Evolutionary conservation across 2,888 invertebrate species (phyloP).

Genomic region (Mamestra brassicae): DNA sequence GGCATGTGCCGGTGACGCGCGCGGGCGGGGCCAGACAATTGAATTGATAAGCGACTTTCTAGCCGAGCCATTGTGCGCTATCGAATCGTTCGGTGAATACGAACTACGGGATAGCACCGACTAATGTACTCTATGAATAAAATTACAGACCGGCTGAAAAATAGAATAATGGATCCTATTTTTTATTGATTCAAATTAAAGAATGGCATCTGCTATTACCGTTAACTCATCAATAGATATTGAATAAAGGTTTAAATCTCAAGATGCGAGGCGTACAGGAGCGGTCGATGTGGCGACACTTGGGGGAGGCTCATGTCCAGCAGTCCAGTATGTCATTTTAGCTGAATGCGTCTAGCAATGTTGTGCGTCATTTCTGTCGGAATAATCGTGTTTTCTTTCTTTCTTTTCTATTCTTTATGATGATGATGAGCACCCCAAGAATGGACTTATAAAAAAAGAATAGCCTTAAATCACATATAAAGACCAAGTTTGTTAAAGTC

Average conservation of each 20-base stretch:
- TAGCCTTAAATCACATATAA: background rate
- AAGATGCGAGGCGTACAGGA: background rate
- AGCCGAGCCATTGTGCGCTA: slow-evolving; percentile 64
- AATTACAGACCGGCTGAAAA: slow-evolving; percentile 43
- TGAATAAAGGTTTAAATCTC: background rate
- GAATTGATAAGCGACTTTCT: slow-evolving; percentile 89
- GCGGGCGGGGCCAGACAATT: slow-evolving; percentile 86
- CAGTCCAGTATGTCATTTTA: no score
- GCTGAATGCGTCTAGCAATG: no score
- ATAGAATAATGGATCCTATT: background rate
- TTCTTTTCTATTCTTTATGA: background rate
- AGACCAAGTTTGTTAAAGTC: background rate
- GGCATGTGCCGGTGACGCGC: slow-evolving; percentile 75
- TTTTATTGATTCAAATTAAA: background rate
- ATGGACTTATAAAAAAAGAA: background rate
- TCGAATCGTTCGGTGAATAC: slow-evolving; percentile 53
- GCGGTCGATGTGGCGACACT: background rate
- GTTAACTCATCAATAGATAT: background rate
- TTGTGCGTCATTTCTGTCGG: no score
- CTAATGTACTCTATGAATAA: slow-evolving; percentile 42
- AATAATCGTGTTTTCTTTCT: no score
- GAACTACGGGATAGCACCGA: slow-evolving; percentile 42
- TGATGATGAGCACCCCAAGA: background rate
- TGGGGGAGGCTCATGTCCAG: background rate
- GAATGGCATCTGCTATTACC: background rate